Percentiles rank a stretch among this genome's conserved stretches.
Conservation (phyloP, 2,113 vertebrate genomes). For the Mesembrinibis cayennensis region DNA sequence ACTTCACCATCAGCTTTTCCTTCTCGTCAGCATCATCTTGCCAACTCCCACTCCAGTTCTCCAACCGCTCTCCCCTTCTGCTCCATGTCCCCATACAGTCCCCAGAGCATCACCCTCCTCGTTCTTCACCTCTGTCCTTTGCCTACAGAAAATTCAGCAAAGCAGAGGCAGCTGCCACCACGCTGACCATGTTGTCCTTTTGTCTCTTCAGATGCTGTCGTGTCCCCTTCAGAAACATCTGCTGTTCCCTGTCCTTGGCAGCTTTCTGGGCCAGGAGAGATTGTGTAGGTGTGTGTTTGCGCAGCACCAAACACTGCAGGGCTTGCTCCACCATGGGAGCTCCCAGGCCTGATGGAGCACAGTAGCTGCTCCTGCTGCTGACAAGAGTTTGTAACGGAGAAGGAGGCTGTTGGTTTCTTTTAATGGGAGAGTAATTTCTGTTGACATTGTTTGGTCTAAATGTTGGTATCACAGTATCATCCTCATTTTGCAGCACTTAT, state of each 20-base stretch:
- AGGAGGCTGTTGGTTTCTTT: background rate
- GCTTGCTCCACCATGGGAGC: background rate
- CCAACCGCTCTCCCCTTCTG: background rate
- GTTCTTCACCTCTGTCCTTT: background rate
- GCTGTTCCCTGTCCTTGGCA: background rate
- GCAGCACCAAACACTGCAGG: background rate
- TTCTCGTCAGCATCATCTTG: background rate
- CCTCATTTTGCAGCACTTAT: conserved; percentile 19
- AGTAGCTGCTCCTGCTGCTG: background rate
- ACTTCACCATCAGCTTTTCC: background rate
- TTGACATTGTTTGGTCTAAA: background rate
- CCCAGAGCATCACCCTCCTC: background rate
- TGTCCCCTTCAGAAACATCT: background rate
- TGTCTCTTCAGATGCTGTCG: accelerated
- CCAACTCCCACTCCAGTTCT: background rate
- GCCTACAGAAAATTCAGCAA: background rate
- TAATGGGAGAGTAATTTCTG: background rate
- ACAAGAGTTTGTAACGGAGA: background rate
- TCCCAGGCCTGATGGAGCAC: background rate
- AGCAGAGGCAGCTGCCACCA: background rate
- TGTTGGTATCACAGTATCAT: background rate
- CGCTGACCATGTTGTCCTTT: accelerated
- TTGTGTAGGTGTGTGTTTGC: background rate
- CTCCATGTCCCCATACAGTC: background rate
- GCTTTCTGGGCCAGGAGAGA: background rate